Base-by-base conservation (phyloP, 2,888 invertebrate genomes). In the Dryocosmus kuriphilus region DNA sequence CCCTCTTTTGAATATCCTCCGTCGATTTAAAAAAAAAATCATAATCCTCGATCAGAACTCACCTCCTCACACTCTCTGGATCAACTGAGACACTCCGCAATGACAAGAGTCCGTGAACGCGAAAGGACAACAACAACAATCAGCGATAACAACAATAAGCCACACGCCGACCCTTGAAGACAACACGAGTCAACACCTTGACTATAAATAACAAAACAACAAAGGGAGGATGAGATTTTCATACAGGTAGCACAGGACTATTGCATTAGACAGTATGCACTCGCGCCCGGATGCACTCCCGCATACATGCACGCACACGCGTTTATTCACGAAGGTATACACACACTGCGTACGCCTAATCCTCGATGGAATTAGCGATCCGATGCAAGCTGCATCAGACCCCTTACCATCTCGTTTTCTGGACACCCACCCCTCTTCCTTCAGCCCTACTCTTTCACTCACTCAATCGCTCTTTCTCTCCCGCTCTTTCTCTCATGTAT, bases 321-420 rank as follows among this genome's bases (percentile, higher is more conserved):
- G 76, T 76, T 22, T 60, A 60, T 55, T 74, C 74, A 38, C 61
- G 27, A 74, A 57, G 41, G 51, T 77, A n/a, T n/a, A 79, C 74
- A 75, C 77, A 79, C 75, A 74, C 57, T 78, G 79, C 78, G 80
- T 80, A 81, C 83, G 82, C 82, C 84, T 84, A 85, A 84, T 86
- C 83, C 84, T 76, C 80, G 73, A 71, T 19, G 74, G 83, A 81
- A 86, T 86, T 86, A 85, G 74, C 83, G 67, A 77, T 51, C 71
- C 71, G 27, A 71, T 51, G 71, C 71, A 71, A 71, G 71, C 71
- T 51, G 60, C 73, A 75, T 55, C 75, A 62, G 75, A 74, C 63
- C 38, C 60, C 74, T 61, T 71, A 16, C 75, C 75, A 63, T 76
- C 60, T 77, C 77, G 80, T 74, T 78, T 35, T 78, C 77, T 76